These are phyloP conservation scores for Leptinotarsa lineolata DNA, from an alignment of 1,140 invertebrate species.

Conservation along the genomic window DNA sequence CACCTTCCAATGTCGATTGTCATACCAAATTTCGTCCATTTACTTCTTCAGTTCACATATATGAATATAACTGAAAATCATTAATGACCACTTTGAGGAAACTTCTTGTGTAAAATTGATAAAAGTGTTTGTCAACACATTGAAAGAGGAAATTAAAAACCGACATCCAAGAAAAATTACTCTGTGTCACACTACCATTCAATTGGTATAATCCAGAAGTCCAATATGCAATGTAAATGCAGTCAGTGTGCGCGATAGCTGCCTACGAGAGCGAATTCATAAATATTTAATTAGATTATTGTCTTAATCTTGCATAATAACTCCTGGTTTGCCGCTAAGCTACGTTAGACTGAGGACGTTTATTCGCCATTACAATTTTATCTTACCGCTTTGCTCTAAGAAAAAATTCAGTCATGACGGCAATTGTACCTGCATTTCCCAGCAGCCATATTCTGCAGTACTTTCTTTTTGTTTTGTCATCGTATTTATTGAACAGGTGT, in stretches of 20 bases:
- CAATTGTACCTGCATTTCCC: background rate
- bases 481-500: too few relatives aligned
- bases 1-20: too few relatives aligned
- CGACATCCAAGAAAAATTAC: too few relatives aligned
- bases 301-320: conserved; percentile 19
- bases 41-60: too few relatives aligned
- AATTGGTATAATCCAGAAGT: conserved; percentile 4
- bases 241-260: background rate
- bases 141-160: too few relatives aligned
- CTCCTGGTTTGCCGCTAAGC: background rate
- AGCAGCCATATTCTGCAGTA: background rate
- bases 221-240: conserved; percentile 13
- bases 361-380: background rate
- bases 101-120: too few relatives aligned
- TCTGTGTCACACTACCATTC: background rate
- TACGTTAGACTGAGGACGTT: background rate
- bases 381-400: background rate
- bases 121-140: too few relatives aligned
- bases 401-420: background rate
- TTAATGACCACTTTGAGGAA: too few relatives aligned
- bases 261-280: conserved; percentile 15
- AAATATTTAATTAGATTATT: conserved; percentile 29
- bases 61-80: too few relatives aligned
- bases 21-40: too few relatives aligned
- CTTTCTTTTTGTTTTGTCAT: too few relatives aligned